phyloP scores from a whole-genome alignment of 2,888 invertebrate genomes.

The Epirrhoe alternata region DNA sequence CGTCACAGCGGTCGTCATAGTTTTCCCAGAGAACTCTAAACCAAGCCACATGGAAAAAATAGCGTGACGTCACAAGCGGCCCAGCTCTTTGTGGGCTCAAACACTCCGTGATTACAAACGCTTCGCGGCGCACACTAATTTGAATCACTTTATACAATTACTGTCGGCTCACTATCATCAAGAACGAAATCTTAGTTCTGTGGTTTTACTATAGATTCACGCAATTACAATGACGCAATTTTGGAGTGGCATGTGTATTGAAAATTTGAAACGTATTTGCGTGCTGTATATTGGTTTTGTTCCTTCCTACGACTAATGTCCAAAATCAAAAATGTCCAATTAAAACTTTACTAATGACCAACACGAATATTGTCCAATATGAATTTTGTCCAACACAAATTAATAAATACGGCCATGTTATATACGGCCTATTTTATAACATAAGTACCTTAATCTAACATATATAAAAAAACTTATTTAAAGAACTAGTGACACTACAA shows the following conservation, averaged over 20 bases:
- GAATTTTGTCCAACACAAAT: no score
- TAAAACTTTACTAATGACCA: no score
- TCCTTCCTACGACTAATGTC: no score
- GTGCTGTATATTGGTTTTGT: not conserved
- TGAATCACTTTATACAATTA: constrained; percentile 52
- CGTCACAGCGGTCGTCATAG: no score
- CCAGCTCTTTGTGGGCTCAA: constrained; percentile 49
- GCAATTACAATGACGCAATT: constrained; percentile 3
- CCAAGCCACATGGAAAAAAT: constrained; percentile 48
- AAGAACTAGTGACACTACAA: no score
- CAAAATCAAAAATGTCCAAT: no score
- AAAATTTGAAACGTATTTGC: no score
- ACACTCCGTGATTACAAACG: constrained; percentile 46
- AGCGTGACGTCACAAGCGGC: constrained; percentile 50
- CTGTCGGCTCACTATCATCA: constrained; percentile 29
- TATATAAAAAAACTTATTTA: no score
- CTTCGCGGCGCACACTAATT: constrained; percentile 45
- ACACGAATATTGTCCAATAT: no score
- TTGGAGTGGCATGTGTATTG: not conserved
- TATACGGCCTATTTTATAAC: no score
- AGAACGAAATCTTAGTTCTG: constrained; percentile 18
- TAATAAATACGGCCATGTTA: no score
- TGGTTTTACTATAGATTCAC: constrained; percentile 11
- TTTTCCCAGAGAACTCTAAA: constrained; percentile 29
- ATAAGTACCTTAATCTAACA: no score